These are phyloP conservation scores for Turnix velox DNA, from an alignment of 2,113 vertebrate genomes.

Conservation along the genomic window DNA sequence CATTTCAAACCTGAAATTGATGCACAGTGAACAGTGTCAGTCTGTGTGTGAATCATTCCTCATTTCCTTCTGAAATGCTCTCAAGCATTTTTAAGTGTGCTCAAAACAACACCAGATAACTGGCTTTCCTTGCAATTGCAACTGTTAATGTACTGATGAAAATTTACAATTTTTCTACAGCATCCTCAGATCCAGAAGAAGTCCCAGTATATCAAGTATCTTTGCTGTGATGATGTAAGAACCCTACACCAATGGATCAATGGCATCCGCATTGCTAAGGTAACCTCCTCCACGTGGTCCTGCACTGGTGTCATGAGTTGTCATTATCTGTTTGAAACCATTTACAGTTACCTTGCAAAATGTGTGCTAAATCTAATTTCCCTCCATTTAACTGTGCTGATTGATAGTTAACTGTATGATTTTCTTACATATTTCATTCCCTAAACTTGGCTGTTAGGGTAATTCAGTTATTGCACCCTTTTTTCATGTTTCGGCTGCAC, in stretches of 20 bases:
- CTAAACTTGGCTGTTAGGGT: background rate
- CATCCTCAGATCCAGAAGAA: conserved; percentile 99
- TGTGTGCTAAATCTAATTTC: background rate
- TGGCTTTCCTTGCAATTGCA: background rate
- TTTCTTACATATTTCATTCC: background rate
- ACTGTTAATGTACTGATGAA: background rate
- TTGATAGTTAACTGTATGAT: background rate
- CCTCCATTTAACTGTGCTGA: background rate
- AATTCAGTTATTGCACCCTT: background rate
- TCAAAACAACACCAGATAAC: background rate
- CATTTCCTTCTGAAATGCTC: background rate
- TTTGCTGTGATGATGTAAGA: conserved; percentile 94
- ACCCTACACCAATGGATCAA: conserved; percentile 98
- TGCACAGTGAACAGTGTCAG: background rate
- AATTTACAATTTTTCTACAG: conserved; percentile 61
- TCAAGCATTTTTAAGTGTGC: background rate
- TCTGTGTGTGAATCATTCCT: background rate
- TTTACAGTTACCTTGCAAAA: background rate
- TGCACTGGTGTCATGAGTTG: background rate
- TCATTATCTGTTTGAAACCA: background rate
- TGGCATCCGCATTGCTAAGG: conserved; percentile 95
- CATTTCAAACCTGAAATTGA: background rate
- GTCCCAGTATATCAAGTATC: conserved; percentile 97
- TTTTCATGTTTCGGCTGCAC: background rate
- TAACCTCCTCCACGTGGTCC: conserved; percentile 30